A percentile compares a stretch with the other conserved stretches of the same genome.
These are phyloP conservation scores for Clamator glandarius DNA, from an alignment of 2,797 vertebrate genomes.

Conservation along the genomic window DNA sequence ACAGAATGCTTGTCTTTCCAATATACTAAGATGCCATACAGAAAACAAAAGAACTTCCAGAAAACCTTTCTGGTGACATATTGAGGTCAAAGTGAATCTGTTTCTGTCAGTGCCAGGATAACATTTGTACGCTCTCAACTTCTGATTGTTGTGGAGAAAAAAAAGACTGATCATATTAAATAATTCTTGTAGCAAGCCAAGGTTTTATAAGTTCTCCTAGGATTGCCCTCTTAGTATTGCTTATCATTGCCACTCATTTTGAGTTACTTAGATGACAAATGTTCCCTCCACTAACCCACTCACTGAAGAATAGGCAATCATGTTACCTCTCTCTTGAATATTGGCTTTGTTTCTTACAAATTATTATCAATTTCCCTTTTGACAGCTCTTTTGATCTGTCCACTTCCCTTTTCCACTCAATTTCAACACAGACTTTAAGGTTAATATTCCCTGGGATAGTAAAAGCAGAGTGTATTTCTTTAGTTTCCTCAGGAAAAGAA, in stretches of 20 bases:
- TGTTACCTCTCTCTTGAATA: not conserved
- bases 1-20: not conserved
- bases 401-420: not conserved
- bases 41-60: constrained; percentile 37
- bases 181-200: not conserved
- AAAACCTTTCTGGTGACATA: constrained; percentile 31
- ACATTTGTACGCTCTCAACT: not conserved
- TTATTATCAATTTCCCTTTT: not conserved
- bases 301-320: not conserved
- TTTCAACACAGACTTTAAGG: not conserved
- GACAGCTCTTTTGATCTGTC: not conserved
- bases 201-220: not conserved
- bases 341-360: not conserved
- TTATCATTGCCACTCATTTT: not conserved
- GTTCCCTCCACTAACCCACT: not conserved
- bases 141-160: not conserved
- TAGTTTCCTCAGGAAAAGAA: not conserved
- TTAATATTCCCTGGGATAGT: not conserved
- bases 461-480: not conserved
- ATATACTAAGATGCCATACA: not conserved
- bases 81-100: constrained; percentile 17
- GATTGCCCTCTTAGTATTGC: not conserved
- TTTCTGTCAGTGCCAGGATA: not conserved
- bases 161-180: not conserved
- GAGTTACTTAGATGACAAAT: not conserved